Percentiles rank a stretch among this genome's conserved stretches.
phyloP scores from a whole-genome alignment of 2,113 vertebrate genomes.

The Camelus dromedarius region DNA sequence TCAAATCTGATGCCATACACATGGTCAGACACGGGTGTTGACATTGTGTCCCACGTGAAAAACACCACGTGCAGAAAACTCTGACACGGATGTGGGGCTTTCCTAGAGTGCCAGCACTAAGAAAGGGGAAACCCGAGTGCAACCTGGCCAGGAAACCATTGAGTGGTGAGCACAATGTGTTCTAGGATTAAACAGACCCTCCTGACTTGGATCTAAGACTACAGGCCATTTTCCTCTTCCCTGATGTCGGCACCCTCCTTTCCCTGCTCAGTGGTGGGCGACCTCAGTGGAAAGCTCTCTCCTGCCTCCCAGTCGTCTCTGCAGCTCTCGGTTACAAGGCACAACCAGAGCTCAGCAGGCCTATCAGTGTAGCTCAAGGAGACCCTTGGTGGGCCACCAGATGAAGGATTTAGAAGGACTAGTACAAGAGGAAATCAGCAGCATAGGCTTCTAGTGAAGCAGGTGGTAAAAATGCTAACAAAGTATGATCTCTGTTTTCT shows the following conservation, averaged over 20 bases:
- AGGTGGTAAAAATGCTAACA: not conserved
- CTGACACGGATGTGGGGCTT: not conserved
- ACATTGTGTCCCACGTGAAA: not conserved
- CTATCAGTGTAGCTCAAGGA: not conserved
- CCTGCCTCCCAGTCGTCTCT: not conserved
- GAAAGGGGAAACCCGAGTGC: not conserved
- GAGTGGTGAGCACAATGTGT: accelerated
- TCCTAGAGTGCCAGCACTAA: not conserved
- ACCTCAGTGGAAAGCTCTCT: not conserved
- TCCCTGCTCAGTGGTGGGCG: not conserved
- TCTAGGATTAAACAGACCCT: not conserved
- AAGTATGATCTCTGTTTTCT: not conserved
- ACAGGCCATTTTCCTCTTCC: no score
- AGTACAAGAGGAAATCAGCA: not conserved
- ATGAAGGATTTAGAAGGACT: not conserved
- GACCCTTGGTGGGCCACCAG: not conserved
- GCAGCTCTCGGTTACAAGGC: not conserved
- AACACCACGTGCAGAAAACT: not conserved
- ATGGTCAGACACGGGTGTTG: not conserved
- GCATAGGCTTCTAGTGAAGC: not conserved
- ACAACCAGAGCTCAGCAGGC: not conserved
- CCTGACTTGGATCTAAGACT: not conserved
- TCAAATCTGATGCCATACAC: not conserved
- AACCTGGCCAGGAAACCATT: not conserved
- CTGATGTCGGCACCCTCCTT: not conserved